Conservation (phyloP, 2,113 vertebrate species). For the Ellobius talpinus region DNA sequence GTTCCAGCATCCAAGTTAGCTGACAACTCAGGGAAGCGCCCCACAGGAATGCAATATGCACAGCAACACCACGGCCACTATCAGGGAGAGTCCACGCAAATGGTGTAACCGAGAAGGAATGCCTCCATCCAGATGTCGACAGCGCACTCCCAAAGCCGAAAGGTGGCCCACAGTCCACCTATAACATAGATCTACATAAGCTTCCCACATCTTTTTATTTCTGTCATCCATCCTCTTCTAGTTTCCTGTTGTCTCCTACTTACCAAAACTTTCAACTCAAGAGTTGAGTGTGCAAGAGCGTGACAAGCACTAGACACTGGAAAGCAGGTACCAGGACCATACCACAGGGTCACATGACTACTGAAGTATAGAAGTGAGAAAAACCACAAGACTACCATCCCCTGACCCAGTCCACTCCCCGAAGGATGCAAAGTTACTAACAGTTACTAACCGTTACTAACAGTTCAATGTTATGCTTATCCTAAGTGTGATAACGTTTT, state of each 20-base stretch:
- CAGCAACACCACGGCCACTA: not conserved
- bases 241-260: not conserved
- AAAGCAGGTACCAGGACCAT: not conserved
- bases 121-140: not conserved
- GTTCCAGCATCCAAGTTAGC: not conserved
- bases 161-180: not conserved
- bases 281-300: not conserved
- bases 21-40: not conserved
- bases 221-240: not conserved
- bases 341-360: not conserved
- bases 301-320: not conserved
- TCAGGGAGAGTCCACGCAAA: not conserved
- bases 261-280: constrained; percentile 17
- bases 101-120: rapidly evolving
- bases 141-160: not conserved
- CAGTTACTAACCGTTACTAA: not conserved
- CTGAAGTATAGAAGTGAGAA: not conserved
- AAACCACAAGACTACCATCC: not conserved
- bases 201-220: not conserved
- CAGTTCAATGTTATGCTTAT: not conserved
- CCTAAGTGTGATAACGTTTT: not conserved
- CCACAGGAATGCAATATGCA: not conserved
- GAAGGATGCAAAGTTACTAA: not conserved
- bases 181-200: not conserved
- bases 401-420: not conserved